Evolutionary conservation across 2,888 invertebrate species (phyloP).

Genomic region (Pherbina coryleti): DNA sequence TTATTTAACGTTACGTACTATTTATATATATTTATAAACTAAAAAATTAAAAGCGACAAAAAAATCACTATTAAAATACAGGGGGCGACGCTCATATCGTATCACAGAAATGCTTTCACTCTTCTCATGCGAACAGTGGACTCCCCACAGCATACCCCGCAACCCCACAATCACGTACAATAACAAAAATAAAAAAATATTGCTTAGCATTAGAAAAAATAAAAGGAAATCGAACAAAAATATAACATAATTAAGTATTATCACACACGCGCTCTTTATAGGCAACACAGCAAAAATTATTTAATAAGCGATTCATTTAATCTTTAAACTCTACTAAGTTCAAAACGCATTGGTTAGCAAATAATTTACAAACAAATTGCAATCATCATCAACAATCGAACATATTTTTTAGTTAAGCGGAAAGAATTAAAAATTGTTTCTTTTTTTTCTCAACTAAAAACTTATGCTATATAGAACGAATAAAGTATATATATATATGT

Average conservation of each 20-base stretch:
- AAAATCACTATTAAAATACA: constrained; percentile 28
- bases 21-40: not conserved
- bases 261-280: constrained; percentile 2
- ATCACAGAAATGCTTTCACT: constrained; percentile 69
- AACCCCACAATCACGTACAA: not conserved
- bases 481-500: not conserved
- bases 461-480: no score
- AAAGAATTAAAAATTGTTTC: not conserved
- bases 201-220: not conserved
- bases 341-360: not conserved
- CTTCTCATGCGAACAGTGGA: constrained; percentile 14
- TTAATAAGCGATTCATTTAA: no score
- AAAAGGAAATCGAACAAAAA: not conserved
- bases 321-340: no score
- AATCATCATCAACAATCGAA: not conserved
- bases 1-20: not conserved
- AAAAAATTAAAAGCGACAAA: constrained; percentile 9
- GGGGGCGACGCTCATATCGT: constrained; percentile 64
- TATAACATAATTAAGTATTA: not conserved
- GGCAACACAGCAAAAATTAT: not conserved
- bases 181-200: not conserved
- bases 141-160: not conserved
- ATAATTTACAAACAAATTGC: not conserved
- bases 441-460: no score
- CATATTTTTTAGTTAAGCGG: not conserved